Evolutionary conservation across 1,140 invertebrate genomes (phyloP).

Genomic region (Drosophila ohnishii): DNA sequence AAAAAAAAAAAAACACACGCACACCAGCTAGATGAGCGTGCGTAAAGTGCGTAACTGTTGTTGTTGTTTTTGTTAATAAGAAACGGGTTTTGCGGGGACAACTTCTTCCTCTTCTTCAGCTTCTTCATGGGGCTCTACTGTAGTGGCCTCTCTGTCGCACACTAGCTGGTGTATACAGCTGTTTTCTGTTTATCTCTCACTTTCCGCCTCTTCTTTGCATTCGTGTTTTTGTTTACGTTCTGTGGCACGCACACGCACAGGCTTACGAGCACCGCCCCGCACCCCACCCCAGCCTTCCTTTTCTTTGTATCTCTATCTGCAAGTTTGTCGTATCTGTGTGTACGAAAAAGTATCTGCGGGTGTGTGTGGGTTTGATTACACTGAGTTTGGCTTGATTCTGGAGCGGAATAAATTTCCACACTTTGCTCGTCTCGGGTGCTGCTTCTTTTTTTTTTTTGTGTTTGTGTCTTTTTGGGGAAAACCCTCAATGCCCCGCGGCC

Average conservation of each 20-base stretch:
- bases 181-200: slow-evolving; percentile 81
- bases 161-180: slow-evolving; percentile 71
- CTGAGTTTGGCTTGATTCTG: slow-evolving; percentile 51
- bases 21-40: slow-evolving; percentile 58
- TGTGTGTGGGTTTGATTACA: slow-evolving; percentile 15
- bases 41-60: slow-evolving; percentile 80
- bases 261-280: not conserved
- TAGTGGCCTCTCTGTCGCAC: slow-evolving; percentile 29
- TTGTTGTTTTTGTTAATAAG: slow-evolving; percentile 40
- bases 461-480: slow-evolving; percentile 24
- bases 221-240: slow-evolving; percentile 80
- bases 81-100: slow-evolving; percentile 72
- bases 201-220: slow-evolving; percentile 76
- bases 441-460: not conserved
- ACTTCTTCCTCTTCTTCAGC: slow-evolving; percentile 23
- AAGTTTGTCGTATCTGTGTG: slow-evolving; percentile 33
- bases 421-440: not conserved
- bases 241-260: slow-evolving; percentile 68
- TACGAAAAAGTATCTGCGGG: slow-evolving; percentile 17
- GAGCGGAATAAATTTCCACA: slow-evolving; percentile 26
- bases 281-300: too few species aligned
- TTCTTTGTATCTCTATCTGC: slow-evolving; percentile 36
- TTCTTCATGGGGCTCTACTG: not conserved
- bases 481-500: slow-evolving; percentile 12
- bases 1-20: slow-evolving; percentile 29